Base-by-base conservation (phyloP, 2,113 vertebrate genomes). In the Seriola rivoliana region DNA sequence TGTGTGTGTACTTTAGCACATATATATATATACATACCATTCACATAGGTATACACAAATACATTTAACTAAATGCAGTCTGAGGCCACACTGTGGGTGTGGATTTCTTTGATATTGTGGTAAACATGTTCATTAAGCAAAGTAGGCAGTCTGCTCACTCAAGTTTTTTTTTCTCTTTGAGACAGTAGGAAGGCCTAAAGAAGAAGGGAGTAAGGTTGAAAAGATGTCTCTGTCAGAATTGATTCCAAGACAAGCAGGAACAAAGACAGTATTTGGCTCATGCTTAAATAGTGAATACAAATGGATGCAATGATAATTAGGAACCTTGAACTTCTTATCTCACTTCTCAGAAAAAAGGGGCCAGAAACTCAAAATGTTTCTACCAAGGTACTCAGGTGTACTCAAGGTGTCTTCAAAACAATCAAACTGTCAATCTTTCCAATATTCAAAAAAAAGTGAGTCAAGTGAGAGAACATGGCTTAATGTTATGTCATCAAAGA, bases 401-500 rank as follows among this genome's bases (percentile, higher is more conserved):
- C 29, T 29, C 29, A 29, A 29, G 7, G 7, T 38, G 34, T 59
- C n/a, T 63, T 38, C 9, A 52, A 52, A 68, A 71, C 65, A 54
- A 48, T 77, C 52, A 52, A 71, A 40, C 48, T 57, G 36, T 40
- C 16, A 29, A 13, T 40, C 52, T 69, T 29, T 32, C 50, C 44
- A 48, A 65, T n/a, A 17, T 63, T 29, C n/a, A 66, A 1, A 17
- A 69, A 36, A 32, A 8, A 71, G 19, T 19, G 68, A 44, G 58
- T 44, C 5, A 4, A 69, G 40, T 32, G 44, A 63, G 46, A 84
- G 58, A 80, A 74, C n/a, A 40, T 32, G 57, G 29, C 17, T 80
- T 46, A 48, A 66, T 69, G 17, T 66, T 42, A 52, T 55, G 78
- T 71, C 80, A 81, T 78, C 72, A n/a, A 62, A 25, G 71, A 70